phyloP scores from a whole-genome alignment of 2,113 vertebrate species.

The Hyla sarda region DNA sequence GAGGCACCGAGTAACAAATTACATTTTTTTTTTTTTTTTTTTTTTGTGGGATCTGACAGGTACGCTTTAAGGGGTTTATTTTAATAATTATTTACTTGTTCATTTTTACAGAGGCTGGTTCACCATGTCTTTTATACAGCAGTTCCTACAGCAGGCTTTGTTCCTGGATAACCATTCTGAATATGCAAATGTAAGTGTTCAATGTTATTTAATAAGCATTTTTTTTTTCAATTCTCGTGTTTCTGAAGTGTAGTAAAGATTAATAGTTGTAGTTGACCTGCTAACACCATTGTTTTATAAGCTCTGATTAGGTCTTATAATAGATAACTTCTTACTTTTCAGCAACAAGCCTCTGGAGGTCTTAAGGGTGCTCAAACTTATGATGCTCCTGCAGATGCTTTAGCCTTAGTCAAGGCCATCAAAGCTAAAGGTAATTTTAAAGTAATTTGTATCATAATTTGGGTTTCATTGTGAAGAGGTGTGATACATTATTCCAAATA shows the following conservation, averaged over 20 bases:
- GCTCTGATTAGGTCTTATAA: background rate
- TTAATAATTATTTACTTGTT: too few species aligned
- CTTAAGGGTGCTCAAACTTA: conserved; percentile 73
- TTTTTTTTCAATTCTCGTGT: background rate
- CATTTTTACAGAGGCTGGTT: background rate
- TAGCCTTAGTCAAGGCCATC: conserved; percentile 86
- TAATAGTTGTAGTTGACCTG: background rate
- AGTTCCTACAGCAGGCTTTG: background rate
- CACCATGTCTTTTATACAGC: conserved; percentile 23
- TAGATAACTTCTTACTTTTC: background rate
- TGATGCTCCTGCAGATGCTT: conserved; percentile 78
- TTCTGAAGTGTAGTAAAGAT: background rate
- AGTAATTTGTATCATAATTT: background rate
- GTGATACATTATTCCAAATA: background rate
- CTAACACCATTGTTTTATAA: background rate
- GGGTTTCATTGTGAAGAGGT: background rate
- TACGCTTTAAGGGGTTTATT: too few species aligned
- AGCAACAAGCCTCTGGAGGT: conserved; percentile 32
- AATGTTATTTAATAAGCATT: background rate
- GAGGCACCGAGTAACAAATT: too few species aligned
- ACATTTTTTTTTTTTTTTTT: too few species aligned
- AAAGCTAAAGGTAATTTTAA: conserved; percentile 81
- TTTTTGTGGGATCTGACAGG: too few species aligned
- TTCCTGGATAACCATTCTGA: background rate
- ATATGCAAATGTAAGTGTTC: background rate